phyloP scores from a whole-genome alignment of 2,113 vertebrate genomes.

The Larimichthys crocea region DNA sequence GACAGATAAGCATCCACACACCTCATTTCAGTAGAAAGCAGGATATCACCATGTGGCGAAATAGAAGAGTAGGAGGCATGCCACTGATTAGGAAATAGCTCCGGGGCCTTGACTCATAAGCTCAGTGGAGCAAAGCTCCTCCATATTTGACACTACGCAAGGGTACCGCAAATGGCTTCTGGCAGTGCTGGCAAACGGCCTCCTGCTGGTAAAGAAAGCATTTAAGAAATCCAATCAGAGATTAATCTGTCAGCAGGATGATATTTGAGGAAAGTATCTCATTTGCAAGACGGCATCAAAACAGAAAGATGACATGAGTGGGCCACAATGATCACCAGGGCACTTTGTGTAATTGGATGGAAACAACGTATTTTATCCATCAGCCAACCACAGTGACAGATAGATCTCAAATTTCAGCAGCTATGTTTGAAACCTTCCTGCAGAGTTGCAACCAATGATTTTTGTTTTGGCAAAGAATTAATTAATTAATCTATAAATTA shows the following conservation, averaged over 20 bases:
- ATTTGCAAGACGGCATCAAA: slow-evolving; percentile 41
- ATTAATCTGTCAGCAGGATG: neutral
- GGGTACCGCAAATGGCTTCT: slow-evolving; percentile 59
- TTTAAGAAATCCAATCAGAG: slow-evolving; percentile 38
- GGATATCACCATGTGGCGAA: slow-evolving; percentile 73
- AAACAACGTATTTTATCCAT: neutral
- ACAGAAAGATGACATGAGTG: slow-evolving; percentile 7
- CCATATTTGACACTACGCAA: slow-evolving; percentile 71
- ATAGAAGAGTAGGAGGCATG: slow-evolving; percentile 57
- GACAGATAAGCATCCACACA: slow-evolving; percentile 65
- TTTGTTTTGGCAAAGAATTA: neutral
- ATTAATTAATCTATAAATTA: neutral
- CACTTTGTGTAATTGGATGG: slow-evolving; percentile 4
- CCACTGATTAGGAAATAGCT: slow-evolving; percentile 71
- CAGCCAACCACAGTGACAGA: neutral
- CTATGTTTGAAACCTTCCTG: neutral
- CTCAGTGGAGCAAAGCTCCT: slow-evolving; percentile 52
- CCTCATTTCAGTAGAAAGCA: slow-evolving; percentile 59
- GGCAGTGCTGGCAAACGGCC: slow-evolving; percentile 43
- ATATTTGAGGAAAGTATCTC: slow-evolving; percentile 27
- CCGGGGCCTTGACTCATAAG: slow-evolving; percentile 69
- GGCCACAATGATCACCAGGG: neutral
- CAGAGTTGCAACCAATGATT: neutral
- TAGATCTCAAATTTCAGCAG: neutral
- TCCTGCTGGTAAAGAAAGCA: slow-evolving; percentile 9